Evolutionary conservation across 2,113 vertebrate species (phyloP), one percentile per base, ranked within the genome.

Genomic region (Brachyhypopomus occidentalis): DNA sequence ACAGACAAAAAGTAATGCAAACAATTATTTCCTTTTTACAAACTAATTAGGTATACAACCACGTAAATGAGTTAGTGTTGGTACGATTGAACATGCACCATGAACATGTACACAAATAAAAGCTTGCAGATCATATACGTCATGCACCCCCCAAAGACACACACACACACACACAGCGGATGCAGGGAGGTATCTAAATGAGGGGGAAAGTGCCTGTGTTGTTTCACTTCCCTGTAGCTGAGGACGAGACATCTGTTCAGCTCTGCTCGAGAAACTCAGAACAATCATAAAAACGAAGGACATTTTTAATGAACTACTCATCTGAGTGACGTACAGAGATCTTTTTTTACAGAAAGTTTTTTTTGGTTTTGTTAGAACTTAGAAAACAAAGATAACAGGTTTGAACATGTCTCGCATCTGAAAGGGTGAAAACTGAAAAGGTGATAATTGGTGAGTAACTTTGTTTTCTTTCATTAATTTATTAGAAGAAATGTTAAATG

Each of bases 171-270:
- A 55, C 75, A 52, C 41, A 82, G 56, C 84, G 84, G 84, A 85
- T 82, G 77, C 59, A 63, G 58, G 69, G 66, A 79, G 80, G 80
- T 67, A 74, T 79, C 72, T 67, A 23, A n/a, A 73, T 55, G 52
- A 27, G n/a, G 22, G 25, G 34, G 71, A 75, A 41, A 70, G 5
- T 41, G 62, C 69, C 41, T 59, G 64, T 30, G 34, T 22, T 63
- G 79, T 79, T 79, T 76, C 84, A 82, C 72, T 83, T 85, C 84
- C 80, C 67, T 36, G 66, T 73, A 30, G 52, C 12, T 36, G 23
- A 75, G 75, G 69, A 74, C 67, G 63, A 41, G 58, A 71, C 27
- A 78, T 82, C 72, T 75, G 75, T 73, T 80, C 59, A 45, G 55
- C 48, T 67, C 58, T 76, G 20, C 73, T 58, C 38, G 27, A 58